phyloP scores from a whole-genome alignment of 2,113 vertebrate genomes.

The Corythaeola cristata region DNA sequence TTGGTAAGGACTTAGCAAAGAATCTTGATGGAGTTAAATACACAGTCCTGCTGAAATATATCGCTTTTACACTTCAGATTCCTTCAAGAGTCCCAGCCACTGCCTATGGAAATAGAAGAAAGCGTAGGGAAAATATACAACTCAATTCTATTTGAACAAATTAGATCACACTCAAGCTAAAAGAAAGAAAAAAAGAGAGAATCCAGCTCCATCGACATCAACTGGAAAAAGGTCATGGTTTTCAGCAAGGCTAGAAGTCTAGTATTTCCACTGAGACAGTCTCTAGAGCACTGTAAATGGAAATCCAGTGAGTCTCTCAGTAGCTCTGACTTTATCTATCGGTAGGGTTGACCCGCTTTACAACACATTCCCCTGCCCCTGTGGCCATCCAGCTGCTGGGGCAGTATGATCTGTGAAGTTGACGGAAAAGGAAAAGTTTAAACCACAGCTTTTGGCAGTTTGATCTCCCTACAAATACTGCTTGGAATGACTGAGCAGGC shows the following conservation, averaged over 20 bases:
- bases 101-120: not conserved
- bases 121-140: not conserved
- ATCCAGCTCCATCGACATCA: not conserved
- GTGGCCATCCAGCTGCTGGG: not conserved
- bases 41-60: not conserved
- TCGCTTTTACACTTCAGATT: fast-evolving
- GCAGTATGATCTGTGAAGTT: not conserved
- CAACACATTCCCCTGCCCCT: not conserved
- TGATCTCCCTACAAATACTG: not conserved
- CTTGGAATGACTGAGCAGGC: not conserved
- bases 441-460: not conserved
- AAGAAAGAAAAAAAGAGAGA: not conserved
- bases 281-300: not conserved
- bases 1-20: not conserved
- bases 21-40: not conserved
- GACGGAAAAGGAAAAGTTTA: not conserved
- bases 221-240: not conserved
- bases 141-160: not conserved
- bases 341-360: not conserved
- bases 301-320: not conserved
- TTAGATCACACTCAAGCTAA: not conserved
- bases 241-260: not conserved
- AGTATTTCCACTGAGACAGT: not conserved
- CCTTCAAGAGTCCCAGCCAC: not conserved
- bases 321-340: not conserved